A percentile compares a stretch with the other conserved stretches of the same genome.
phyloP scores from a whole-genome alignment of 2,797 vertebrate species.

The Molothrus ater region DNA sequence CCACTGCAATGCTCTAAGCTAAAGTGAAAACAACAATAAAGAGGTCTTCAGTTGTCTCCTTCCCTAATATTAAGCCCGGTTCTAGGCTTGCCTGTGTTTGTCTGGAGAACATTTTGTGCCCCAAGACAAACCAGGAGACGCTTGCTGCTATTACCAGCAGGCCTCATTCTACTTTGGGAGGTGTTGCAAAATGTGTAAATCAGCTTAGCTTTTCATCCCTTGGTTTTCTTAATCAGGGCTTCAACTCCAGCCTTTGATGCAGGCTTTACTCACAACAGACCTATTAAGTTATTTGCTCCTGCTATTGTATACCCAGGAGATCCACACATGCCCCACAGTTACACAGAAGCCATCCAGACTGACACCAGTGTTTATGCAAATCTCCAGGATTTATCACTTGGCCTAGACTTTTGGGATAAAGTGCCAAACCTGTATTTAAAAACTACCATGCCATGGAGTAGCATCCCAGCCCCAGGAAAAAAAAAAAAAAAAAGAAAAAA shows the following conservation, averaged over 20 bases:
- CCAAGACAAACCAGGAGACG: conserved; percentile 35
- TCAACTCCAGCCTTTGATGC: conserved; percentile 51
- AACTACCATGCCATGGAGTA: neutral
- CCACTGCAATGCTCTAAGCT: neutral
- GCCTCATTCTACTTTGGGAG: conserved; percentile 13
- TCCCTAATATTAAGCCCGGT: neutral
- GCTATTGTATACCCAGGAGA: conserved; percentile 54
- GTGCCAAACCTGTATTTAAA: conserved; percentile 18
- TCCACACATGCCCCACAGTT: conserved; percentile 63
- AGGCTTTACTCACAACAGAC: conserved; percentile 59
- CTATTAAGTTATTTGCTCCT: conserved; percentile 65
- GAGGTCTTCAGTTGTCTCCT: conserved; percentile 10
- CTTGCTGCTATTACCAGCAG: conserved; percentile 47
- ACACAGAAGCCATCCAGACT: conserved; percentile 43
- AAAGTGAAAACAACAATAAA: neutral
- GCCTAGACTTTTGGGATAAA: neutral
- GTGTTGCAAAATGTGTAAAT: conserved; percentile 57
- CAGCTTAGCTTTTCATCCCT: conserved; percentile 43
- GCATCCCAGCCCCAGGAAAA: neutral
- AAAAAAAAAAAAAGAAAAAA: neutral
- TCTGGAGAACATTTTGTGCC: conserved; percentile 16
- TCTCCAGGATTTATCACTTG: conserved; percentile 45
- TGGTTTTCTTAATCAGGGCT: conserved; percentile 51
- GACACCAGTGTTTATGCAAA: conserved; percentile 47
- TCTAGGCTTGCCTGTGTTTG: conserved; percentile 32